phyloP scores from a whole-genome alignment of 1,140 invertebrate genomes.

The Luehdorfia chinensis region DNA sequence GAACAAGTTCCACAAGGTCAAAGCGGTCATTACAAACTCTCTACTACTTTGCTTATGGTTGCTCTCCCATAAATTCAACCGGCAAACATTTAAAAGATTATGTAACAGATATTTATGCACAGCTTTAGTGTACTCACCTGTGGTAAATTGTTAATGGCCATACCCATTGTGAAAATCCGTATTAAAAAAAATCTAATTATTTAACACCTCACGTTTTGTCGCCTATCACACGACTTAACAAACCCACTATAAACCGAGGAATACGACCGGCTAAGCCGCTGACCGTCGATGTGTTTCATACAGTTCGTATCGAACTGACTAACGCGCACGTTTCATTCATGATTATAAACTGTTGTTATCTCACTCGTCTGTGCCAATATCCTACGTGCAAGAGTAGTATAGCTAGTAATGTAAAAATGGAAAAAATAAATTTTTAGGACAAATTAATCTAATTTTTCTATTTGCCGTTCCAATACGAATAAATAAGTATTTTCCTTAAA shows the following conservation, averaged over 20 bases:
- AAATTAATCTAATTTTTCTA: not conserved
- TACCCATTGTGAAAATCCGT: conserved; percentile 57
- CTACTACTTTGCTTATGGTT: conserved; percentile 51
- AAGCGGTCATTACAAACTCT: conserved; percentile 73
- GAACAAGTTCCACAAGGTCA: conserved; percentile 74
- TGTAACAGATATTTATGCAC: conserved; percentile 22
- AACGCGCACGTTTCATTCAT: conserved; percentile 67
- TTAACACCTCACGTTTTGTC: conserved; percentile 37
- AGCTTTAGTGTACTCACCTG: conserved; percentile 43
- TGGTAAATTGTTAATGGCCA: conserved; percentile 63
- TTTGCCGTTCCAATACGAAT: conserved; percentile 10
- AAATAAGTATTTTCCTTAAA: too few species aligned
- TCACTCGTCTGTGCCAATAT: conserved; percentile 34
- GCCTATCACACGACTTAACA: conserved; percentile 53
- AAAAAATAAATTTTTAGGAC: conserved; percentile 16
- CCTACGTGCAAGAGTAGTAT: conserved; percentile 34
- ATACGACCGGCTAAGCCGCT: conserved; percentile 34
- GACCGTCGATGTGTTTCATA: conserved; percentile 45
- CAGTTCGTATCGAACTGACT: conserved; percentile 38
- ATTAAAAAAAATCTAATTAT: conserved; percentile 32
- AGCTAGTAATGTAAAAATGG: conserved; percentile 22
- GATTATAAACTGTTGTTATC: conserved; percentile 63
- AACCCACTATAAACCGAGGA: conserved; percentile 54
- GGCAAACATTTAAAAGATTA: conserved; percentile 37
- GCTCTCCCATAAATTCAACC: conserved; percentile 62